Evolutionary conservation across 2,113 vertebrate species (phyloP), one percentile per base, ranked within the genome.

Genomic region (Platysternon megacephalum): DNA sequence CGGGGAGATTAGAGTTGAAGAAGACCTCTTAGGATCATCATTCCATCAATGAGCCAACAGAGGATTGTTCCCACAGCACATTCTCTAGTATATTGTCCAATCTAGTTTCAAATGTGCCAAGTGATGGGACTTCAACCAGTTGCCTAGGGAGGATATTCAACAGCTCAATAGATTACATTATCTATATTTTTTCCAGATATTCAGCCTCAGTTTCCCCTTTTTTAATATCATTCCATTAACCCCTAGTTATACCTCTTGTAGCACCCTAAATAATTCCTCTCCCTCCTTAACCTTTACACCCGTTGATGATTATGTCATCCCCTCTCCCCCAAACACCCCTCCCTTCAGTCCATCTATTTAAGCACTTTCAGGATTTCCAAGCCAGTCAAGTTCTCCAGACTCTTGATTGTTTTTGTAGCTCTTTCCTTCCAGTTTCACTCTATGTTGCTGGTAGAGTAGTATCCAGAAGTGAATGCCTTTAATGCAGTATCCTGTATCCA

Each of bases 61-160:
- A 76, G 91, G 29, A 11, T 3, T 86, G 56, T 76, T 16, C 74
- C 42, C 93, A 32, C 80, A 92, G 85, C 28, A 82, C 21, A 22
- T 48, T 4, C 44, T 72, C 61, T 35, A 39, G 39, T 35, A 86
- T 89, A 92, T 91, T 87, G 72, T 95, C 85, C n/a, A 24, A 1
- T 42, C 94, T 65, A 84, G 5, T 9, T 52, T 93, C 86, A 89
- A 76, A 24, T 55, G 44, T 3, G 22, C 85, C 44, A 61, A 0
- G 19, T 61, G 90, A 89, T 84, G 78, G 12, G 3, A 39, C 44
- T 44, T 82, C 46, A 89, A 56, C 53, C 84, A 32, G 93, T 79
- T 94, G 65, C 91, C 91, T 93, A 94, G 95, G 93, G 93, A 88
- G 42, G 79, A 87, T 89, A 89, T 83, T 9, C 55, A 78, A 42